These are phyloP conservation scores for Exaiptasia diaphana DNA, from an alignment of 64 coral and sea anemone species.

Conservation along the genomic window DNA sequence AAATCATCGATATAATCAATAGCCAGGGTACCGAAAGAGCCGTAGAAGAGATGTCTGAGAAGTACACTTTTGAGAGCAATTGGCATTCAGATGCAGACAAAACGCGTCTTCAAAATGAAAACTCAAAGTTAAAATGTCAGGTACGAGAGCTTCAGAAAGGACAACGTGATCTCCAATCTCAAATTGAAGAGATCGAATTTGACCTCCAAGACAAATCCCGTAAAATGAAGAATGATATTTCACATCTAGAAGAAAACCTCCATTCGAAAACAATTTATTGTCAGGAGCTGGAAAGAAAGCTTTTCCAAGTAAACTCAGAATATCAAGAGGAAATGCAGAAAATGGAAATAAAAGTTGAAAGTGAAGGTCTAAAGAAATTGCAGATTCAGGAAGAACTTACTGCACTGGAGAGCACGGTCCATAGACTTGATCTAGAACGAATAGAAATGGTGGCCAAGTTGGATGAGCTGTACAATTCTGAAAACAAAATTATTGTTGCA, in stretches of 20 bases:
- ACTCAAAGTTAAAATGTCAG: slow-evolving; percentile 14
- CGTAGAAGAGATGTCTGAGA: slow-evolving; percentile 12
- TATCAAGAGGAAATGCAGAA: slow-evolving; percentile 57
- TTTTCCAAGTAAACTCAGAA: slow-evolving; percentile 38
- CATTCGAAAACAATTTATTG: slow-evolving; percentile 9
- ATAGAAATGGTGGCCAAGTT: slow-evolving; percentile 75
- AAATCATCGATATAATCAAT: slow-evolving; percentile 53
- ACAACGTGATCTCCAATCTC: slow-evolving; percentile 1
- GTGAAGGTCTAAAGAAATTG: slow-evolving; percentile 33
- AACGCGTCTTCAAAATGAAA: slow-evolving; percentile 15
- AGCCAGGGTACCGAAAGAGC: slow-evolving; percentile 1
- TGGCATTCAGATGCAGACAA: slow-evolving; percentile 3
- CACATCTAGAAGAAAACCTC: slow-evolving; percentile 58
- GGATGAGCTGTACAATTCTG: slow-evolving; percentile 63
- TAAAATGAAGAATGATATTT: slow-evolving; percentile 26
- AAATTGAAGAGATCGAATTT: slow-evolving; percentile 9
- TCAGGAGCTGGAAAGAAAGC: slow-evolving; percentile 53
- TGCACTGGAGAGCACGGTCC: slow-evolving; percentile 40
- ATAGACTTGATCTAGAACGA: slow-evolving; percentile 63
- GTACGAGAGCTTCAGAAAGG: slow-evolving; percentile 35
- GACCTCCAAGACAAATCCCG: slow-evolving; percentile 26
- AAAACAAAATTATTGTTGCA: slow-evolving; percentile 55
- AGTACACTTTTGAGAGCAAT: neutral
- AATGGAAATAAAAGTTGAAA: slow-evolving; percentile 50
- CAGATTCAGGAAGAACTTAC: slow-evolving; percentile 57